Conservation (phyloP, 37 sponge, comb jelly and placozoan genomes). For the Geodia barretti region DNA sequence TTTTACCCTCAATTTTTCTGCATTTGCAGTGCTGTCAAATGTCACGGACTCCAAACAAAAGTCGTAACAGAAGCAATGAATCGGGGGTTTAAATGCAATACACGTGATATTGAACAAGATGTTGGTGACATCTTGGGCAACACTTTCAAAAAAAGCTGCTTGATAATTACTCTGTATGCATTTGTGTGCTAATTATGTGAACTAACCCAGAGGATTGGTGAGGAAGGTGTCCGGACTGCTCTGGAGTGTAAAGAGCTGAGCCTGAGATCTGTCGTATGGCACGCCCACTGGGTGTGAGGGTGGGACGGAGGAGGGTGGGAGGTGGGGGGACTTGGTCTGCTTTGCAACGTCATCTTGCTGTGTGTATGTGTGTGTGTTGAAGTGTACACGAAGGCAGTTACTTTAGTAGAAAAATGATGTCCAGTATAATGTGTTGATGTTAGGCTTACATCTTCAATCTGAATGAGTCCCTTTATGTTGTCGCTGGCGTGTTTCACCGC, state of each 20-base stretch:
- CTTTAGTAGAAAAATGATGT: not conserved
- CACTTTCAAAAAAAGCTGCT: too few species aligned
- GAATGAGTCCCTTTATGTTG: conserved; percentile 30
- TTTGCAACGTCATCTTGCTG: not conserved
- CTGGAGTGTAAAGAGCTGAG: conserved; percentile 48
- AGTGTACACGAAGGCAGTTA: not conserved
- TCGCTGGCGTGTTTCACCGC: conserved; percentile 51
- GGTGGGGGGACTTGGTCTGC: not conserved
- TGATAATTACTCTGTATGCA: too few species aligned
- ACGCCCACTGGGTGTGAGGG: not conserved
- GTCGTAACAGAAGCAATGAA: too few species aligned
- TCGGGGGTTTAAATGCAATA: too few species aligned
- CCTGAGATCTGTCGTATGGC: conserved; percentile 51
- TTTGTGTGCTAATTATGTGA: too few species aligned
- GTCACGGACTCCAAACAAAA: too few species aligned
- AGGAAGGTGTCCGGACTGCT: conserved; percentile 29
- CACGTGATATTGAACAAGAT: too few species aligned
- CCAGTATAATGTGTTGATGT: not conserved
- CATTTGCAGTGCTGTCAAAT: too few species aligned
- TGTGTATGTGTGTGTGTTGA: too few species aligned
- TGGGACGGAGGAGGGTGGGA: too few species aligned
- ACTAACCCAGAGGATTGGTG: conserved; percentile 12
- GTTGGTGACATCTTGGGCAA: too few species aligned
- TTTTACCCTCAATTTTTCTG: too few species aligned
- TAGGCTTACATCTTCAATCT: not conserved